Percentiles rank a stretch among this genome's conserved stretches.
phyloP scores from a whole-genome alignment of 2,113 vertebrate species.

The Brienomyrus brachyistius region DNA sequence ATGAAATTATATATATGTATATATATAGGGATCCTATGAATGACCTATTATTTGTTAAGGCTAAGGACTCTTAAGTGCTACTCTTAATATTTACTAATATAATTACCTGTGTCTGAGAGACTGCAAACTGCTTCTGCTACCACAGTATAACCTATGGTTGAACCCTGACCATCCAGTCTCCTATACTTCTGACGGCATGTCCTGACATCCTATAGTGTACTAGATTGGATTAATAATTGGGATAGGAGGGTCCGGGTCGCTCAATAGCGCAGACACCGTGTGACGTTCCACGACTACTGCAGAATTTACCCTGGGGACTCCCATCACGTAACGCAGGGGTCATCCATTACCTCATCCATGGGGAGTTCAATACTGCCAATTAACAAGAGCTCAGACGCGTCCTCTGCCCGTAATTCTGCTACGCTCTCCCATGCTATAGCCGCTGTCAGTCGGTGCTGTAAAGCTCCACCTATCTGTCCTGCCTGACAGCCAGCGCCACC shows the following conservation, averaged over 20 bases:
- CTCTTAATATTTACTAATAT: conserved; percentile 3
- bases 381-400: conserved; percentile 3
- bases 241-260: conserved; percentile 40
- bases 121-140: not conserved
- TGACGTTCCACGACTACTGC: conserved; percentile 53
- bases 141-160: conserved; percentile 47
- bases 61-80: not conserved
- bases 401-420: not conserved
- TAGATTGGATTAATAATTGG: conserved; percentile 71
- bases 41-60: not conserved
- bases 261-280: conserved; percentile 66
- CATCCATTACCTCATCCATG: conserved; percentile 49
- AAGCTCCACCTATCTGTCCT: conserved; percentile 8
- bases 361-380: conserved; percentile 35
- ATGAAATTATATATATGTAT: not conserved
- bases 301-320: conserved; percentile 50
- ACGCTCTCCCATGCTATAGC: not conserved
- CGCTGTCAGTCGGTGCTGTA: conserved; percentile 7
- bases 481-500: not conserved
- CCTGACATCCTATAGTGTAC: conserved; percentile 65
- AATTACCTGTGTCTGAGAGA: not conserved
- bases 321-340: conserved; percentile 41
- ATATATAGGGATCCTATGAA: not conserved
- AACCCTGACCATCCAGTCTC: conserved; percentile 57
- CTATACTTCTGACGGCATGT: conserved; percentile 65